These are phyloP conservation scores for Carlito syrichta DNA, from an alignment of 2,113 vertebrate species.

Conservation along the genomic window DNA sequence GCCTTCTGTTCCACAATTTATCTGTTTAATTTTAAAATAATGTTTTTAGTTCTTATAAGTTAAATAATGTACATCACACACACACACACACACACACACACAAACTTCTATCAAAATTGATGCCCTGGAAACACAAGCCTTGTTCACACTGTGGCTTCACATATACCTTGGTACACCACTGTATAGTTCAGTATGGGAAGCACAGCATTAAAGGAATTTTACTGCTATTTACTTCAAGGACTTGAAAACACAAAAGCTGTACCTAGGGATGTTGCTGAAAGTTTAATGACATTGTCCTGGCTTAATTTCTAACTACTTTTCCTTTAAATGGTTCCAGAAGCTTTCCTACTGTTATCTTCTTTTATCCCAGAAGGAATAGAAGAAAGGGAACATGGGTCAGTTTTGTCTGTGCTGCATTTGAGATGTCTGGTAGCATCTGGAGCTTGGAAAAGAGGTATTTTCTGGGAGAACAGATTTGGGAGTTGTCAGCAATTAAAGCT, in stretches of 20 bases:
- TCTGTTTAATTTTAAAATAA: slow-evolving; percentile 30
- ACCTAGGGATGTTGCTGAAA: background rate
- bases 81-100: background rate
- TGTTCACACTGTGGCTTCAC: background rate
- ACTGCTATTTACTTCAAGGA: background rate
- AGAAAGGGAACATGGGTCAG: slow-evolving; percentile 32
- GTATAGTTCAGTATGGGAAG: background rate
- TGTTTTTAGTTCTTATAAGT: slow-evolving; percentile 12
- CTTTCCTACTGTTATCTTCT: slow-evolving; percentile 18
- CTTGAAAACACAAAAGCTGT: background rate
- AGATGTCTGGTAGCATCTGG: slow-evolving; percentile 56
- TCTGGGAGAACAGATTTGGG: slow-evolving; percentile 62
- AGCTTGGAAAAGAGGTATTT: slow-evolving; percentile 50
- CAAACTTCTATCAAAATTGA: background rate
- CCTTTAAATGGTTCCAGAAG: slow-evolving; percentile 6
- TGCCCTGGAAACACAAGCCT: background rate
- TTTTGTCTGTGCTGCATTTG: slow-evolving; percentile 48
- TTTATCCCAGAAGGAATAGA: slow-evolving; percentile 21
- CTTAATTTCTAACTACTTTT: slow-evolving; percentile 42
- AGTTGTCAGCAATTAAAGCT: slow-evolving; percentile 69
- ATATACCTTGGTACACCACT: background rate
- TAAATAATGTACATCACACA: background rate
- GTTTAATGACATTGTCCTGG: background rate
- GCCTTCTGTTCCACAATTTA: background rate
- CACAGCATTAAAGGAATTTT: slow-evolving; percentile 2